A percentile compares a stretch with the other conserved stretches of the same genome.
These are phyloP conservation scores for Didymodactylos carnosus DNA, from an alignment of 2,888 invertebrate species.

Conservation along the genomic window DNA sequence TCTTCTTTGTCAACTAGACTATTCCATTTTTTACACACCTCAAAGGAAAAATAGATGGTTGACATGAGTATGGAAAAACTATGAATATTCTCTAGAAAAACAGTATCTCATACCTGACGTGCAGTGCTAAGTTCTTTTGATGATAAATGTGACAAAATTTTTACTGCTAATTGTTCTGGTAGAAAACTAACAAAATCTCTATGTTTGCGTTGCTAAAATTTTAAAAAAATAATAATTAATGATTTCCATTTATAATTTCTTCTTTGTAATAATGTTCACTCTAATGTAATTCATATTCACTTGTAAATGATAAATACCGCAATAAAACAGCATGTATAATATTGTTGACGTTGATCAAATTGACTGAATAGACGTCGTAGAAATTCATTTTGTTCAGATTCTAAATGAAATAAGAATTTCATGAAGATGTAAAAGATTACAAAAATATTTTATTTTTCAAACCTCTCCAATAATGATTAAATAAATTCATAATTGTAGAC, in stretches of 20 bases:
- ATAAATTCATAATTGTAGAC: background rate
- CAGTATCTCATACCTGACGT: conserved; percentile 22
- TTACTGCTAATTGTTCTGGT: conserved; percentile 22
- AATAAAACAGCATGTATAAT: conserved; percentile 25
- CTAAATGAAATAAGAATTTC: background rate
- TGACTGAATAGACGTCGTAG: conserved; percentile 26
- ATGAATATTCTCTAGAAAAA: background rate
- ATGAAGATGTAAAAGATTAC: background rate
- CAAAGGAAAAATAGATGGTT: background rate
- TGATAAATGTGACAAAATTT: conserved; percentile 22
- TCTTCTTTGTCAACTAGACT: background rate
- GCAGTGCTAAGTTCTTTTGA: conserved; percentile 22
- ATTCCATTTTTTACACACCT: background rate
- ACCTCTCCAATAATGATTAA: background rate
- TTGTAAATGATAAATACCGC: conserved; percentile 18
- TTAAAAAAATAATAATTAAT: background rate
- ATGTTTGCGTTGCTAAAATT: conserved; percentile 22
- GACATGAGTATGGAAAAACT: too few species aligned
- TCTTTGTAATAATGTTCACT: too few species aligned
- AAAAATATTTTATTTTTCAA: background rate
- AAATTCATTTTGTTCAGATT: conserved; percentile 22
- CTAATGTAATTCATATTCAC: too few species aligned
- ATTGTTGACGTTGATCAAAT: conserved; percentile 26
- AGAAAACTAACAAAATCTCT: conserved; percentile 25
- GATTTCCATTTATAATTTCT: too few species aligned